Evolutionary conservation across 2,888 invertebrate species (phyloP).

Genomic region (Pheosia gnoma): DNA sequence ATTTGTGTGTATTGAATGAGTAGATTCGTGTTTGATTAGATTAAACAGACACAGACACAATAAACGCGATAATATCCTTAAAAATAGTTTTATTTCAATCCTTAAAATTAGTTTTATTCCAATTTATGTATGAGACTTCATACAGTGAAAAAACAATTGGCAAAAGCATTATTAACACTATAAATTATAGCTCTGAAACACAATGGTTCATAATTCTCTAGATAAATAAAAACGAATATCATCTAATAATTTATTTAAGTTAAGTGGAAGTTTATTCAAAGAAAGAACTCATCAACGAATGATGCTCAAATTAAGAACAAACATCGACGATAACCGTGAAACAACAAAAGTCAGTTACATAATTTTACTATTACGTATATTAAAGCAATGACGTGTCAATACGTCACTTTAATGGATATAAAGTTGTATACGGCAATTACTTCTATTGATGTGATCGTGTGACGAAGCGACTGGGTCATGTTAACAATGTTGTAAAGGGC

Average conservation of each 20-base stretch:
- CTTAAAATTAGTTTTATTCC: no score
- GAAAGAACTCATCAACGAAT: background rate
- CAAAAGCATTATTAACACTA: no score
- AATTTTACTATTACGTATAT: background rate
- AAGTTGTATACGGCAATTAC: conserved; percentile 73
- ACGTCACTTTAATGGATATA: conserved; percentile 34
- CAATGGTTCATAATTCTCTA: no score
- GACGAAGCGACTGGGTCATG: conserved; percentile 17
- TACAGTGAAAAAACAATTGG: no score
- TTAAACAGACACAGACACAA: no score
- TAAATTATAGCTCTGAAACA: no score
- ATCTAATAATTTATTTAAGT: no score
- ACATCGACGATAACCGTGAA: conserved; percentile 20
- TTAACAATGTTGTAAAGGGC: conserved; percentile 24
- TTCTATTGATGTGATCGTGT: conserved; percentile 58
- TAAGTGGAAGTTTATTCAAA: no score
- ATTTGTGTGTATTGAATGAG: conserved; percentile 34
- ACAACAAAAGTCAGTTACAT: conserved; percentile 5
- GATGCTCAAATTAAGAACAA: background rate
- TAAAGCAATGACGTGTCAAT: conserved; percentile 24
- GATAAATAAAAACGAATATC: no score
- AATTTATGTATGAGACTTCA: no score
- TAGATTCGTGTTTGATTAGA: conserved; percentile 5
- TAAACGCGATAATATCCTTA: no score
- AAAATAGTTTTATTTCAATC: no score